Conservation (phyloP, 1,140 invertebrate genomes). For the Alviniconcha marisindica region DNA sequence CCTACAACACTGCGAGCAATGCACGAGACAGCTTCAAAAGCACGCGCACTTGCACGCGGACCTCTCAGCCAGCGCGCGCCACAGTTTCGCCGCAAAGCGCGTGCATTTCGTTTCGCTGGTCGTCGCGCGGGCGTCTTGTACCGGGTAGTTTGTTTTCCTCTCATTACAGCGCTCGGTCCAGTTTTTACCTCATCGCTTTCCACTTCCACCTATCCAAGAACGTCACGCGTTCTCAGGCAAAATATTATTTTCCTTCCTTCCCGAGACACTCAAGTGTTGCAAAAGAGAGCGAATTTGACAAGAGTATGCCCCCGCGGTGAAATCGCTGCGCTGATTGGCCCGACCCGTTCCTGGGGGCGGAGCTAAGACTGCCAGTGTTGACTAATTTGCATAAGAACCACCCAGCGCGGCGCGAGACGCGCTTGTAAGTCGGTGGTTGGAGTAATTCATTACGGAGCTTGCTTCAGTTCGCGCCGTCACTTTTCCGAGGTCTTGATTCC, state of each 20-base stretch:
- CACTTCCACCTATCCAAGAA: no score
- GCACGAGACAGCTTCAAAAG: neutral
- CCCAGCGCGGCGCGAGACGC: neutral
- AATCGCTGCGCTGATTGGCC: neutral
- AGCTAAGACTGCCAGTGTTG: neutral
- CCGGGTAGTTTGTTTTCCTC: slow-evolving; percentile 24
- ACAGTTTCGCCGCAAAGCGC: no score
- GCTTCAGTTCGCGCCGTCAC: slow-evolving; percentile 1
- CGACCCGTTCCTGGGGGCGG: slow-evolving; percentile 1
- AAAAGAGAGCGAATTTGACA: no score
- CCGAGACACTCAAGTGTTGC: no score
- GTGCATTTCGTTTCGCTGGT: no score
- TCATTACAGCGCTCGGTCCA: neutral
- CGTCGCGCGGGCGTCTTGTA: no score
- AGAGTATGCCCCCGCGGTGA: no score
- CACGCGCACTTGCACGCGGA: neutral
- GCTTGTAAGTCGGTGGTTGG: slow-evolving; percentile 13
- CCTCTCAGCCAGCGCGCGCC: no score
- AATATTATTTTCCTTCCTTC: neutral
- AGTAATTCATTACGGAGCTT: slow-evolving; percentile 30
- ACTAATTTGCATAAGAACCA: slow-evolving; percentile 20
- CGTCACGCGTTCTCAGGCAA: neutral
- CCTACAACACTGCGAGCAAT: neutral
- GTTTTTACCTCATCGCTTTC: neutral
- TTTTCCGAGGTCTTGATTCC: slow-evolving; percentile 1